A percentile compares a stretch with the other conserved stretches of the same genome.
Evolutionary conservation across 2,888 invertebrate genomes (phyloP).

Genomic region (Anoncus sp.): DNA sequence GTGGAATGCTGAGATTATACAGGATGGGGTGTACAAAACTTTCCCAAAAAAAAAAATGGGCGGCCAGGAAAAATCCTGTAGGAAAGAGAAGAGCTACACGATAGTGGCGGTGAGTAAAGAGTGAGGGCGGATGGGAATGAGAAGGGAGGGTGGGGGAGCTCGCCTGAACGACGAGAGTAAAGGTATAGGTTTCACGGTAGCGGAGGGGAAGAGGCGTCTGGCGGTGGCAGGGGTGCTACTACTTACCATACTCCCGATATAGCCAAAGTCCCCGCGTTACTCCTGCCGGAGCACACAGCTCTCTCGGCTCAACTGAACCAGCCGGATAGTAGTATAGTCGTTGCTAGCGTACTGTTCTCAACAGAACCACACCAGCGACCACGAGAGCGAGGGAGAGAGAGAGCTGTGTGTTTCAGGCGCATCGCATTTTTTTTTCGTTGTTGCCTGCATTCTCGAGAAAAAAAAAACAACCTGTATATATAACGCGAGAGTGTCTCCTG

Average conservation of each 20-base stretch:
- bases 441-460: constrained; percentile 1
- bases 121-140: constrained; percentile 54
- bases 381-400: too few species aligned
- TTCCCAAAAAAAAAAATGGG: constrained; percentile 31
- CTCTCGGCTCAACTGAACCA: constrained; percentile 69
- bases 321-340: constrained; percentile 81
- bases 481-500: constrained; percentile 42
- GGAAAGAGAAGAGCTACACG: constrained; percentile 59
- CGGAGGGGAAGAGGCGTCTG: constrained; percentile 64
- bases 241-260: constrained; percentile 82
- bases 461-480: constrained; percentile 18
- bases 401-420: constrained; percentile 15
- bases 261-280: constrained; percentile 79
- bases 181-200: constrained; percentile 63
- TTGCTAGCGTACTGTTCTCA: constrained; percentile 77
- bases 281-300: constrained; percentile 68
- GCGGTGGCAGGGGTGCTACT: constrained; percentile 80
- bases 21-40: constrained; percentile 10
- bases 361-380: constrained; percentile 53
- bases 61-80: constrained; percentile 16
- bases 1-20: constrained; percentile 22
- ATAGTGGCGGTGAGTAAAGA: constrained; percentile 61
- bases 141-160: constrained; percentile 59
- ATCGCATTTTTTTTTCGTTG: constrained; percentile 9
- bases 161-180: constrained; percentile 63